These are phyloP conservation scores for Cosmorhoe ocellata DNA, from an alignment of 2,888 invertebrate genomes.

Conservation along the genomic window DNA sequence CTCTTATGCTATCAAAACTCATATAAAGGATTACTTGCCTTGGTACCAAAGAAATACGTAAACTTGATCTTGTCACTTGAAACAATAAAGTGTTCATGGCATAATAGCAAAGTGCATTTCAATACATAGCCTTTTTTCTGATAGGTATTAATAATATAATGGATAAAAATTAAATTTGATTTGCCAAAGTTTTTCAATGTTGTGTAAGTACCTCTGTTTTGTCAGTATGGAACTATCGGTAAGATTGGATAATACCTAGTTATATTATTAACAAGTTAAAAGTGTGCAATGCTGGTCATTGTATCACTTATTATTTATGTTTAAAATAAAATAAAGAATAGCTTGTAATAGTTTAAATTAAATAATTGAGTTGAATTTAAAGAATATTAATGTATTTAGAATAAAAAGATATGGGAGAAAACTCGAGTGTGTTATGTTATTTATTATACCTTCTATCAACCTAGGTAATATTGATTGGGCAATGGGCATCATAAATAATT, in stretches of 20 bases:
- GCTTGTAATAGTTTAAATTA: constrained; percentile 82
- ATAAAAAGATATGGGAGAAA: constrained; percentile 81
- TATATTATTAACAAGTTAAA: constrained; percentile 76
- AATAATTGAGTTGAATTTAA: constrained; percentile 81
- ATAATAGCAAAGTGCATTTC: constrained; percentile 17
- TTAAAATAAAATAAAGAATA: constrained; percentile 69
- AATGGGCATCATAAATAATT: too few species aligned
- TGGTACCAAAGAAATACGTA: constrained; percentile 17
- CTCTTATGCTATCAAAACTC: constrained; percentile 13
- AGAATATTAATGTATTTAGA: constrained; percentile 83
- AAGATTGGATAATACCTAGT: constrained; percentile 77
- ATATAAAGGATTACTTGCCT: not conserved
- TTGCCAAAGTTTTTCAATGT: constrained; percentile 65
- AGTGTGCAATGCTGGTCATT: constrained; percentile 82
- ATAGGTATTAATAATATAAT: constrained; percentile 34
- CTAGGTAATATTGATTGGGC: too few species aligned
- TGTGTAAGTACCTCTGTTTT: constrained; percentile 61
- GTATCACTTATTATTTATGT: constrained; percentile 81
- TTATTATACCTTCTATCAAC: constrained; percentile 21
- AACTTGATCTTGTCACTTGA: not conserved
- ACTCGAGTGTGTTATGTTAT: constrained; percentile 48
- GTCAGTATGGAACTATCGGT: constrained; percentile 74
- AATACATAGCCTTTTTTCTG: constrained; percentile 42
- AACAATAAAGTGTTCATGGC: constrained; percentile 1
- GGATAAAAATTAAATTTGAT: constrained; percentile 38